Conservation (phyloP, 2,113 vertebrate genomes). For the Halichoeres trimaculatus region DNA sequence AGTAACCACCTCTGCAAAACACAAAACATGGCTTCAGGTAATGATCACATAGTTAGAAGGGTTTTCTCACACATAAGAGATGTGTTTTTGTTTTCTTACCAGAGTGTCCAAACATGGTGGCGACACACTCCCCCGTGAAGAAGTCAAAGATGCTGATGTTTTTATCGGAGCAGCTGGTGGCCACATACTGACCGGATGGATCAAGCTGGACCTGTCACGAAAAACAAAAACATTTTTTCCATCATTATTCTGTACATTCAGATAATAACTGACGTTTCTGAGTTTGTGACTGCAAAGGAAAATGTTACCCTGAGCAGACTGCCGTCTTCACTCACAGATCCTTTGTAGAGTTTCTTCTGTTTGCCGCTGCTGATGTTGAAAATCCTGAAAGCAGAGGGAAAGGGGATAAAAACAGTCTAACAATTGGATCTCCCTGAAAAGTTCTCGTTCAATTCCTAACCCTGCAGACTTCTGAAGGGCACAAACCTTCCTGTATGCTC, state of each 20-base stretch:
- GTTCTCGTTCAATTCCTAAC: neutral
- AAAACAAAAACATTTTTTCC: neutral
- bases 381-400: conserved; percentile 82
- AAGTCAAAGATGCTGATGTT: conserved; percentile 97
- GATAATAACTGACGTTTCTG: neutral
- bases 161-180: conserved; percentile 96
- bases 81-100: conserved; percentile 78
- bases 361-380: conserved; percentile 97
- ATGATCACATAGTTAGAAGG: neutral
- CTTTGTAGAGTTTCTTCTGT: conserved; percentile 96
- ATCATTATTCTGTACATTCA: neutral
- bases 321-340: conserved; percentile 94
- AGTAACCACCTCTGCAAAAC: conserved; percentile 91
- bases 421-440: neutral
- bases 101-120: conserved; percentile 95
- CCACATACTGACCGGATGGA: conserved; percentile 95
- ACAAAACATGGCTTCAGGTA: neutral
- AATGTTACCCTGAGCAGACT: conserved; percentile 91
- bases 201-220: conserved; percentile 91
- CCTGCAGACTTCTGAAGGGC: neutral
- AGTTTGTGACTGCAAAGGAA: neutral
- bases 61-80: neutral
- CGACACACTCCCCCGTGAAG: conserved; percentile 93
- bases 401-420: neutral
- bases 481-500: neutral